Evolutionary conservation across 2,888 invertebrate species (phyloP), one percentile per base, ranked within the genome.

Genomic region (Leucophenga maculata): DNA sequence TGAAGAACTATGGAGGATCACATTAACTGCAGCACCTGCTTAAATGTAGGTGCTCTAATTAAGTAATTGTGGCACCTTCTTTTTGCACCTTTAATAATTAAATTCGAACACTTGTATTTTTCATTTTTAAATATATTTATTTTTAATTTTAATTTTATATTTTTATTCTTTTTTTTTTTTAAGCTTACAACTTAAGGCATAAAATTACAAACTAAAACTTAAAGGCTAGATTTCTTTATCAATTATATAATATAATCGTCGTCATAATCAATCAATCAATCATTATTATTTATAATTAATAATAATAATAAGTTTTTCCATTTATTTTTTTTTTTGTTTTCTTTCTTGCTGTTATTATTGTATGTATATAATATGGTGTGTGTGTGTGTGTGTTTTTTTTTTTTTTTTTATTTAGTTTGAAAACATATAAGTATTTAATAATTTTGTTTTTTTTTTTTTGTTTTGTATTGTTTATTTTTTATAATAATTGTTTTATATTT

Each of bases 181-280:
- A 85, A 85, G 85, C 85, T 86, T 86, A 86, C 78, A 86, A 85
- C 86, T 86, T 86, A 85, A 86, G 86, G 86, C 86, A 78, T 86
- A 86, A 83, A 71, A 79, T 83, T 85, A 86, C 84, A 78, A 85
- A 86, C 86, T 85, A 86, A 80, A 82, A 82, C 80, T 81, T 82
- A 80, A 69, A 74, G 65, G 70, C 79, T 84, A 85, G 66, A 76
- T 76, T 79, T 77, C 71, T 73, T 77, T 72, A 20, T 72, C 16
- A 50, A 65, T 65, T 71, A 59, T 55, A 65, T 65, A 68, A 22
- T 67, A 67, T 70, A 65, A 55, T 67, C 20, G 13, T 54, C 31
- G 18, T 69, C 59, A 69, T 74, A 73, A 73, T 75, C 72, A 75
- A n/a, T n/a, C 74, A 78, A 74, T 83, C 77, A 74, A 18, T 20